Percentiles rank a stretch among this genome's conserved stretches.
These are phyloP conservation scores for Xanthia icteritia DNA, from an alignment of 2,888 invertebrate species.

Conservation along the genomic window DNA sequence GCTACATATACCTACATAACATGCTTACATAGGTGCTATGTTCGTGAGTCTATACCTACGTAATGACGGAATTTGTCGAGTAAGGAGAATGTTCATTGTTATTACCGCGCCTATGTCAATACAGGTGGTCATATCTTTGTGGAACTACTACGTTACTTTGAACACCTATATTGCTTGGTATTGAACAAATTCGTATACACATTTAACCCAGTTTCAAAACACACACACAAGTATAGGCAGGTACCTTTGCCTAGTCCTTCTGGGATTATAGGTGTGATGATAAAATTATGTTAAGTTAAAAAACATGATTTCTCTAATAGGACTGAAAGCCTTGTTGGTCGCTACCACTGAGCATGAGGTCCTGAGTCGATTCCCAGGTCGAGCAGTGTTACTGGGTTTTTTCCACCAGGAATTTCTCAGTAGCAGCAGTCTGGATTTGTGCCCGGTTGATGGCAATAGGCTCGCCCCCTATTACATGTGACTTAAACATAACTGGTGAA, in stretches of 20 bases:
- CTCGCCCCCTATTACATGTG: too few relatives aligned
- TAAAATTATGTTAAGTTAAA: too few relatives aligned
- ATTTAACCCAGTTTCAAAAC: not conserved
- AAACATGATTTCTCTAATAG: too few relatives aligned
- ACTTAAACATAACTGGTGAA: too few relatives aligned
- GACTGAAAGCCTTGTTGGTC: too few relatives aligned
- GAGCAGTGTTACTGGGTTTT: too few relatives aligned
- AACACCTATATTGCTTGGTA: not conserved
- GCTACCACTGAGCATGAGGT: too few relatives aligned
- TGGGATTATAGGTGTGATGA: not conserved
- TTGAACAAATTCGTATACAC: not conserved
- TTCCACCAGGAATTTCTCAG: too few relatives aligned
- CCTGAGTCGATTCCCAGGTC: too few relatives aligned
- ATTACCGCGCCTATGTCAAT: slow-evolving; percentile 6
- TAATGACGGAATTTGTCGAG: slow-evolving; percentile 24
- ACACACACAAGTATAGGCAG: not conserved
- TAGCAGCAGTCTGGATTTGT: too few relatives aligned
- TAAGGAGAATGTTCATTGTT: slow-evolving; percentile 31
- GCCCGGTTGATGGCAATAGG: too few relatives aligned
- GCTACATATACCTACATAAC: not conserved
- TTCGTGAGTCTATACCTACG: not conserved
- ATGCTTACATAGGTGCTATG: too few relatives aligned
- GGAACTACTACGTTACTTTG: not conserved
- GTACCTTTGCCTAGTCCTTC: not conserved
- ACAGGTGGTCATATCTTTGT: slow-evolving; percentile 28